A percentile compares a stretch with the other conserved stretches of the same genome.
phyloP scores from a whole-genome alignment of 2,113 vertebrate species.

The Meles meles region DNA sequence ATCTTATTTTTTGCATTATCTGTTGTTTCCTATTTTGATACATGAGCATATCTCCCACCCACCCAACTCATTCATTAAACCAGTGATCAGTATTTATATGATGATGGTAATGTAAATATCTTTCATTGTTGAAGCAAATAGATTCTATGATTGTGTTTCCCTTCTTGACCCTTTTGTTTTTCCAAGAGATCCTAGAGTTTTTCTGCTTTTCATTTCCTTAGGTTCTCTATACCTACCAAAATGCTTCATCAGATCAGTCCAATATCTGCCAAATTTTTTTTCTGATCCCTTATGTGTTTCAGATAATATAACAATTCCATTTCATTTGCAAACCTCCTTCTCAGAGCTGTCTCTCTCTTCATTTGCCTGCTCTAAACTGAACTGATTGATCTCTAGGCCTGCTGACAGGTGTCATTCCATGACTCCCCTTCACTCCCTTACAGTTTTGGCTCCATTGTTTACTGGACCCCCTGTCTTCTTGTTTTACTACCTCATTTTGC shows the following conservation, averaged over 20 bases:
- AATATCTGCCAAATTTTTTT: background rate
- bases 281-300: background rate
- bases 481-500: background rate
- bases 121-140: background rate
- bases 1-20: too few species aligned
- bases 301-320: background rate
- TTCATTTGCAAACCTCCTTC: background rate
- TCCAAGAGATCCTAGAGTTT: background rate
- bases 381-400: background rate
- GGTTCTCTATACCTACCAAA: background rate
- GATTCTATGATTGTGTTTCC: background rate
- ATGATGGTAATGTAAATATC: background rate
- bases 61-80: background rate
- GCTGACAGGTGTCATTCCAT: background rate
- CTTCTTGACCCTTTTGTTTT: background rate
- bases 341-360: background rate
- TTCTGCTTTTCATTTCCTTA: background rate
- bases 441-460: background rate
- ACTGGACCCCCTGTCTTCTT: background rate
- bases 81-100: background rate
- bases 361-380: background rate
- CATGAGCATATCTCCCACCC: background rate
- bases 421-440: background rate
- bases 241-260: background rate
- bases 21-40: background rate